Evolutionary conservation across 2,113 vertebrate species (phyloP), one percentile per base, ranked within the genome.

Genomic region (Zosterops borbonicus): DNA sequence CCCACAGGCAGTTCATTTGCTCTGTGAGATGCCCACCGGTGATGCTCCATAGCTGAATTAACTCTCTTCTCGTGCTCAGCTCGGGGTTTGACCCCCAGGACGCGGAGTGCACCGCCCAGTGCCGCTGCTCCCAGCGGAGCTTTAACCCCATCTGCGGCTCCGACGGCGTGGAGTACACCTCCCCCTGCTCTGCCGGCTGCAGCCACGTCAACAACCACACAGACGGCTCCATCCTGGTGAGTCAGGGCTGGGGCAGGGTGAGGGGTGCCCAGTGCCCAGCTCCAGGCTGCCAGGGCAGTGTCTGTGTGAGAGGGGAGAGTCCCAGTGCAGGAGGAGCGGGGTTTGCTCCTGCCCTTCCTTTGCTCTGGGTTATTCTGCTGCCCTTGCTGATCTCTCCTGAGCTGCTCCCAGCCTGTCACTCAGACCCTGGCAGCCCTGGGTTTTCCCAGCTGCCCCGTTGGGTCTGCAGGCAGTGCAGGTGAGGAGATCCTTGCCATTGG

Each of bases 61-160:
- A 33, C n/a, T 1, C n/a, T 58, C 31, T 50, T 22, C 75, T 55
- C 33, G 17, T 16, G 5, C 12, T 1, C 28, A 98, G 97, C 89
- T 62, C 76, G 17, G 92, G 14, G 2, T 6, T 14, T 2, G 91
- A 27, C 8, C 64, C 37, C 47, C 68, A 31, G 0, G 0, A 41
- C 20, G 2, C 25, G 37, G 29, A 37, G 3, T 99, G 99, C 50
- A 97, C 46, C 37, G 19, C 47, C 3, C 46, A 16, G 2, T 99
- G 99, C n/a, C 52, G 11, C 31, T 99, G 99, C 82, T 91, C 97
- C 0, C 5, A 39, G 15, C 87, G 96, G 2, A 95, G 93, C 13
- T 99, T 98, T 19, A 98, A 99, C 89, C 99, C 99, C 3, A 92
- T 99, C 27, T 99, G 99, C 2, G 98, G 98, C 4, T 97, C 98